phyloP scores from a whole-genome alignment of 2,113 vertebrate species.

The Hippocampus guttulatus region DNA sequence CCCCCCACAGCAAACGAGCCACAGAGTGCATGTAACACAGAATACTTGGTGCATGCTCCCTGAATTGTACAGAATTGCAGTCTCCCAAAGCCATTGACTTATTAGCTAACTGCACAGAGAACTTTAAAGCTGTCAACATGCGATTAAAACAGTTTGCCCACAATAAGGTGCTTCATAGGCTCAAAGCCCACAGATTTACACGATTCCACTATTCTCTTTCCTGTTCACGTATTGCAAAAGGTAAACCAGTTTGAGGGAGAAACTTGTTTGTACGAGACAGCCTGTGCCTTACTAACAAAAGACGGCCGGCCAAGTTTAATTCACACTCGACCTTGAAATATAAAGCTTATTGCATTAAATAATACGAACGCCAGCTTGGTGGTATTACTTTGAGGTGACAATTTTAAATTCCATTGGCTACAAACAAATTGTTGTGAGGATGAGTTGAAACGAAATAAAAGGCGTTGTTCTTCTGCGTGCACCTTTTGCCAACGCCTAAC shows the following conservation, averaged over 20 bases:
- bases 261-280: constrained; percentile 6
- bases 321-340: not conserved
- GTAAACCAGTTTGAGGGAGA: constrained; percentile 10
- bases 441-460: not conserved
- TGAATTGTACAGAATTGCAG: constrained; percentile 41
- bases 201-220: constrained; percentile 16
- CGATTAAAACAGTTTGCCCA: constrained; percentile 39
- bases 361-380: not conserved
- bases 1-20: not conserved
- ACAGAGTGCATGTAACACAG: constrained; percentile 2
- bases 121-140: constrained; percentile 45
- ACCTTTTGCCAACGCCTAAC: constrained; percentile 10
- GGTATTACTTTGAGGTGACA: not conserved
- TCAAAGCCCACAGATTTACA: constrained; percentile 30
- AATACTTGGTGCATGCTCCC: constrained; percentile 30
- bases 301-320: too few relatives aligned
- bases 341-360: constrained; percentile 3
- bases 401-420: not conserved
- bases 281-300: too few relatives aligned
- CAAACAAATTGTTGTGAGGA: not conserved
- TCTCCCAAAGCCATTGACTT: constrained; percentile 16
- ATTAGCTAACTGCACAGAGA: constrained; percentile 12
- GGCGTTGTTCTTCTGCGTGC: not conserved
- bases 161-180: constrained; percentile 63
- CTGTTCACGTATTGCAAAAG: not conserved